Conservation (phyloP, 2,797 vertebrate genomes). For the Takifugu rubripes region DNA sequence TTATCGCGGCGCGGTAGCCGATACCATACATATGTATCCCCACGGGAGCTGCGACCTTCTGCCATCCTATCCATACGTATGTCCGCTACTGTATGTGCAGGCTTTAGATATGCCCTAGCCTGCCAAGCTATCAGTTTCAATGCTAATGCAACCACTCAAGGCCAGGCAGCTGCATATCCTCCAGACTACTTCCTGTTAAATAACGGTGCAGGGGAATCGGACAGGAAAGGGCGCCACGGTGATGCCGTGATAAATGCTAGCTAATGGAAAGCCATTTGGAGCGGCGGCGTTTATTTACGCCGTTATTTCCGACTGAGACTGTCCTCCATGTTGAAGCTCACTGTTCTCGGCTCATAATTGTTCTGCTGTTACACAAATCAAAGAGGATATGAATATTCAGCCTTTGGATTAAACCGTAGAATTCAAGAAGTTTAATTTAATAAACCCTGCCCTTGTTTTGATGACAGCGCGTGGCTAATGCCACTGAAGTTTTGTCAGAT, state of each 20-base stretch:
- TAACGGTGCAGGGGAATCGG: conserved; percentile 23
- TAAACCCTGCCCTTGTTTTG: no score
- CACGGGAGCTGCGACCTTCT: conserved; percentile 46
- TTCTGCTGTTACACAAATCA: no score
- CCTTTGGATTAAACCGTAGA: no score
- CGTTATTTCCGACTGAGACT: no score
- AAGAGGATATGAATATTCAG: no score
- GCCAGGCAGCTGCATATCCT: conserved; percentile 14
- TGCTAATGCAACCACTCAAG: conserved; percentile 22
- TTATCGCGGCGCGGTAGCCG: conserved; percentile 25
- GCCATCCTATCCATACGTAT: background rate
- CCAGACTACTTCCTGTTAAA: conserved; percentile 31
- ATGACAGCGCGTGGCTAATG: no score
- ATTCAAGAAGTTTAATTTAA: no score
- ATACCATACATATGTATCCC: conserved; percentile 34
- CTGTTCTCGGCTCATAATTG: no score
- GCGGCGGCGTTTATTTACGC: no score
- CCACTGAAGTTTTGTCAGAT: no score
- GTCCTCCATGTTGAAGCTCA: no score
- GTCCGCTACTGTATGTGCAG: conserved; percentile 32
- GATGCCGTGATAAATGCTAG: background rate
- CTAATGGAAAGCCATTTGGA: background rate
- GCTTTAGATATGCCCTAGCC: conserved; percentile 26
- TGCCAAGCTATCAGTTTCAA: conserved; percentile 19
- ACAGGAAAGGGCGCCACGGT: no score